These are phyloP conservation scores for Tenualosa thibaudeaui DNA, from an alignment of 2,797 vertebrate species.

Conservation along the genomic window DNA sequence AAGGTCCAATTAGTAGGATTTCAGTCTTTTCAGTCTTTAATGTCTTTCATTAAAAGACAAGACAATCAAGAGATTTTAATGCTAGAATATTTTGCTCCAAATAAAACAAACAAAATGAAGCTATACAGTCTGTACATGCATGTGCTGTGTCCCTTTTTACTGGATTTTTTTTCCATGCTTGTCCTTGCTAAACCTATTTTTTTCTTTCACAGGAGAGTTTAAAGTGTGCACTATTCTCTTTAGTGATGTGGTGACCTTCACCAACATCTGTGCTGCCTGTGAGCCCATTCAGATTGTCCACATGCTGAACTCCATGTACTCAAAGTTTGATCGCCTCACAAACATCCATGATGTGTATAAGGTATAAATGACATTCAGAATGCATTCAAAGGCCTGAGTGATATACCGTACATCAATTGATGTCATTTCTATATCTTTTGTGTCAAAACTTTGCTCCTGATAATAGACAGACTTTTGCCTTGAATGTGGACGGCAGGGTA, in stretches of 20 bases:
- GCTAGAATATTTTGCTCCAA: too few species aligned
- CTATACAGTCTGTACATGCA: too few species aligned
- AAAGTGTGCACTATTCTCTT: constrained; percentile 78
- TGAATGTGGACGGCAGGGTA: too few species aligned
- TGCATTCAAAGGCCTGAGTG: not conserved
- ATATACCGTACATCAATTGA: not conserved
- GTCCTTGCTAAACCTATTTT: not conserved
- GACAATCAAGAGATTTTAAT: too few species aligned
- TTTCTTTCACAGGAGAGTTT: constrained; percentile 69
- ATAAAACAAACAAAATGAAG: too few species aligned
- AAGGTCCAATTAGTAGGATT: too few species aligned
- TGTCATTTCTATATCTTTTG: not conserved
- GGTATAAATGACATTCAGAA: constrained; percentile 50
- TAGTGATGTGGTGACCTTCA: constrained; percentile 82
- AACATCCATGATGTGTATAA: constrained; percentile 75
- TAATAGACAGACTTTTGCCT: not conserved
- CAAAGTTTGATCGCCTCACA: constrained; percentile 75
- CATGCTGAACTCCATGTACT: constrained; percentile 81
- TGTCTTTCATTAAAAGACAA: too few species aligned
- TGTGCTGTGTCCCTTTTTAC: too few species aligned
- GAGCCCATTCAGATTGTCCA: constrained; percentile 77
- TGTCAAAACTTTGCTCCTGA: not conserved
- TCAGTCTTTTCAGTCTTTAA: too few species aligned
- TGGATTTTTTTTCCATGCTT: not conserved
- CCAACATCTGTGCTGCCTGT: constrained; percentile 77